A percentile compares a stretch with the other conserved stretches of the same genome.
Conservation (phyloP, 2,888 invertebrate genomes). For the Thymelicus lineola region DNA sequence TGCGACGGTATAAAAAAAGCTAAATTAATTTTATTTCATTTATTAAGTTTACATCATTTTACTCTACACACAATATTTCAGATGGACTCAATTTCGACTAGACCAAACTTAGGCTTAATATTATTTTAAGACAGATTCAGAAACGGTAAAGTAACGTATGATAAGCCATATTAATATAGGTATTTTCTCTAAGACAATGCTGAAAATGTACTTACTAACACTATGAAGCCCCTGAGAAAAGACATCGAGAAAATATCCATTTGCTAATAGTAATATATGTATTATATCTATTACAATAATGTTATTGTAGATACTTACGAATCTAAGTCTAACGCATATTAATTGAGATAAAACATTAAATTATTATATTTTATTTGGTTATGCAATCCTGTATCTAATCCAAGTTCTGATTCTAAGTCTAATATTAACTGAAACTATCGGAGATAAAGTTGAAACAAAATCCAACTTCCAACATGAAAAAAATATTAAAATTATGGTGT, state of each 20-base stretch:
- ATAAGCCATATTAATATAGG: background rate
- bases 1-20: background rate
- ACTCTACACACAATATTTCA: slow-evolving; percentile 31
- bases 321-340: slow-evolving; percentile 1
- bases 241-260: slow-evolving; percentile 30
- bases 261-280: background rate
- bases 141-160: slow-evolving; percentile 2
- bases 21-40: slow-evolving; percentile 32
- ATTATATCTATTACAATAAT: background rate
- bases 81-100: slow-evolving; percentile 50
- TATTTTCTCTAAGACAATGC: slow-evolving; percentile 1
- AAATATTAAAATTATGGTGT: background rate
- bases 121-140: slow-evolving; percentile 24
- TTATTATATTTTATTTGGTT: background rate
- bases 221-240: slow-evolving; percentile 19
- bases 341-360: background rate
- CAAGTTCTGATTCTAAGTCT: background rate
- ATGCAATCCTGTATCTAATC: background rate
- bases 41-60: slow-evolving; percentile 46
- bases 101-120: slow-evolving; percentile 53
- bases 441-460: slow-evolving; percentile 3
- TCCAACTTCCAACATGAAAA: background rate
- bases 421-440: background rate
- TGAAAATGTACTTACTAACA: slow-evolving; percentile 7
- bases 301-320: background rate